A percentile compares a stretch with the other conserved stretches of the same genome.
Conservation (phyloP, 2,797 vertebrate species). For the Anniella stebbinsi region DNA sequence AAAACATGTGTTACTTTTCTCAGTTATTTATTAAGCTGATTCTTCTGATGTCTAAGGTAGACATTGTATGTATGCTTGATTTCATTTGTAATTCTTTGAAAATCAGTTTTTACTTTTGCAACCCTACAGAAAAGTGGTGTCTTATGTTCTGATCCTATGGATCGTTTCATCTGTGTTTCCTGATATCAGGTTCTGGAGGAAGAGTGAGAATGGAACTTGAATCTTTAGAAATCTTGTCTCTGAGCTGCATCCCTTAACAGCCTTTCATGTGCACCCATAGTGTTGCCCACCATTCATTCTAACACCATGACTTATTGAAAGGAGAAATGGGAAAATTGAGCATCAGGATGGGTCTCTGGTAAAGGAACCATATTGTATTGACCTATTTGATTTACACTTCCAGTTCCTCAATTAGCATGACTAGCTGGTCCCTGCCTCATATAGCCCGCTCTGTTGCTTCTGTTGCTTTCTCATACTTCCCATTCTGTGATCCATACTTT, state of each 20-base stretch:
- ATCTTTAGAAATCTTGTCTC: neutral
- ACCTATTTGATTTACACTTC: too few species aligned
- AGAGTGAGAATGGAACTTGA: neutral
- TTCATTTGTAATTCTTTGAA: neutral
- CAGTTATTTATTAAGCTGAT: constrained; percentile 10
- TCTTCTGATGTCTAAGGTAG: neutral
- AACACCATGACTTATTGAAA: too few species aligned
- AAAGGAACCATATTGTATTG: too few species aligned
- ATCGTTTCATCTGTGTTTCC: neutral
- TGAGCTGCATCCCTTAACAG: too few species aligned
- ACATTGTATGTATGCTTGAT: neutral
- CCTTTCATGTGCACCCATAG: too few species aligned
- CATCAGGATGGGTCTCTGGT: too few species aligned
- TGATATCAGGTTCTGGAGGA: neutral
- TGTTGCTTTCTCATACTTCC: too few species aligned
- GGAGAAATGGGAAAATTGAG: too few species aligned
- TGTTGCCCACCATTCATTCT: neutral
- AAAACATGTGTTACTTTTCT: neutral
- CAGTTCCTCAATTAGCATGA: too few species aligned
- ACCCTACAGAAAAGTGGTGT: neutral
- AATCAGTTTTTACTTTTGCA: constrained; percentile 13
- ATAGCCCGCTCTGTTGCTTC: too few species aligned
- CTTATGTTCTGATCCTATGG: neutral
- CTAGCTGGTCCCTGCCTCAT: too few species aligned
- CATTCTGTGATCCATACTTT: too few species aligned